Percentiles rank a stretch among this genome's conserved stretches.
Evolutionary conservation across 2,888 invertebrate species (phyloP).

Genomic region (Flexamia atlantica): DNA sequence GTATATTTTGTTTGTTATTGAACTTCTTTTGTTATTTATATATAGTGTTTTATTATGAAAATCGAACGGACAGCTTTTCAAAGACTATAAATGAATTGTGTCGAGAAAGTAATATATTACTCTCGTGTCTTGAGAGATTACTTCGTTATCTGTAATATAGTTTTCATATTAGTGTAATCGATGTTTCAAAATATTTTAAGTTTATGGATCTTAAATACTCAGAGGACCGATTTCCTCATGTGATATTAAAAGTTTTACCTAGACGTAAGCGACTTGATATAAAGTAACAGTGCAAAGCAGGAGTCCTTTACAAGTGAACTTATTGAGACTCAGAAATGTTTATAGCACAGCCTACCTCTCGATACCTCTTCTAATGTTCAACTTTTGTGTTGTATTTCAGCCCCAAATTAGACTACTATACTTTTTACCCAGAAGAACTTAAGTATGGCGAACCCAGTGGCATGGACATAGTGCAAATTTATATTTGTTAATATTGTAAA

Average conservation of each 20-base stretch:
- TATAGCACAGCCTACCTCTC: slow-evolving; percentile 34
- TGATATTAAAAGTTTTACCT: slow-evolving; percentile 55
- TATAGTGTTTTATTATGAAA: slow-evolving; percentile 25
- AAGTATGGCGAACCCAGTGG: slow-evolving; percentile 32
- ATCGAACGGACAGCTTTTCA: slow-evolving; percentile 5
- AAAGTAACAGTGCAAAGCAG: slow-evolving; percentile 4
- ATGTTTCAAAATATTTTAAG: slow-evolving; percentile 1
- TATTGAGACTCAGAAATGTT: slow-evolving; percentile 1
- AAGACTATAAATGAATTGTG: slow-evolving; percentile 10
- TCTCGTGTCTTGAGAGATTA: not conserved
- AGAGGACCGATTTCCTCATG: slow-evolving; percentile 33
- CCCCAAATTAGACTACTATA: not conserved
- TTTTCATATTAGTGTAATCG: not conserved
- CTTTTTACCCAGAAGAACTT: not conserved
- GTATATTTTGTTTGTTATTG: slow-evolving; percentile 39
- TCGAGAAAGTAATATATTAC: slow-evolving; percentile 13
- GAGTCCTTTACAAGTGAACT: not conserved
- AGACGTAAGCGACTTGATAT: not conserved
- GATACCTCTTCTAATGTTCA: slow-evolving; percentile 1
- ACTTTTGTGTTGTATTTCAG: not conserved
- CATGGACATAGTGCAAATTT: slow-evolving; percentile 43
- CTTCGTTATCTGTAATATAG: slow-evolving; percentile 21
- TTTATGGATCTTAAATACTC: slow-evolving; percentile 34
- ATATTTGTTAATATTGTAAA: slow-evolving; percentile 50
- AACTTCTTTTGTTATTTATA: slow-evolving; percentile 13